These are phyloP conservation scores for Ceratosolen solmsi DNA, from an alignment of 1,140 invertebrate genomes.

Conservation along the genomic window DNA sequence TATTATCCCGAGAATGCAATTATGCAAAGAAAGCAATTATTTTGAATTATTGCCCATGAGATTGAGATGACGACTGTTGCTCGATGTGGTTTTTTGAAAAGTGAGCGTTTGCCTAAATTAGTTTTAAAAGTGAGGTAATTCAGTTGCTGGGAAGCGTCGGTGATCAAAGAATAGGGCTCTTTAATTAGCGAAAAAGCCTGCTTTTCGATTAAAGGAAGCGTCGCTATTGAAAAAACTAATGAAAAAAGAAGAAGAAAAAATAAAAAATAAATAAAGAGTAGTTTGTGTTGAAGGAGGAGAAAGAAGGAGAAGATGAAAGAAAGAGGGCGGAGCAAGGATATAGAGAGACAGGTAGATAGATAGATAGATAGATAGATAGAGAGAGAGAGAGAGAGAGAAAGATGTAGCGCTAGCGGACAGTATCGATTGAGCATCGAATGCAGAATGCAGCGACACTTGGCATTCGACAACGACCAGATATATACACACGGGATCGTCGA, in stretches of 20 bases:
- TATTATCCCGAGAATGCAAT: no score
- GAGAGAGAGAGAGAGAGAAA: neutral
- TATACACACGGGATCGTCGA: neutral
- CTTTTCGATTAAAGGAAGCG: neutral
- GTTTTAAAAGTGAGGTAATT: neutral
- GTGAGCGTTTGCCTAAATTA: neutral
- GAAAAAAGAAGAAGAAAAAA: neutral
- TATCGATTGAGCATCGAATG: conserved; percentile 46
- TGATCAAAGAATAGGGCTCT: neutral
- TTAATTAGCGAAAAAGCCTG: neutral
- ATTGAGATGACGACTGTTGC: no score
- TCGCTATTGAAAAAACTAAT: neutral
- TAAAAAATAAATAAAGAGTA: neutral
- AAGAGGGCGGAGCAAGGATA: neutral
- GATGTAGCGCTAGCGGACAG: neutral
- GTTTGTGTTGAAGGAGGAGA: neutral
- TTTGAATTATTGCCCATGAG: no score
- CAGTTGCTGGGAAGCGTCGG: neutral
- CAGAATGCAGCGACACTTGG: conserved; percentile 37
- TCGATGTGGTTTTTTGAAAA: no score
- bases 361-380: no score
- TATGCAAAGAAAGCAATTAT: no score
- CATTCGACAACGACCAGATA: neutral
- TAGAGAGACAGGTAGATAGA: conserved; percentile 11
- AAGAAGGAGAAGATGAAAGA: neutral